Evolutionary conservation across 2,113 vertebrate species (phyloP), one percentile per base, ranked within the genome.

Genomic region (Salvelinus alpinus): DNA sequence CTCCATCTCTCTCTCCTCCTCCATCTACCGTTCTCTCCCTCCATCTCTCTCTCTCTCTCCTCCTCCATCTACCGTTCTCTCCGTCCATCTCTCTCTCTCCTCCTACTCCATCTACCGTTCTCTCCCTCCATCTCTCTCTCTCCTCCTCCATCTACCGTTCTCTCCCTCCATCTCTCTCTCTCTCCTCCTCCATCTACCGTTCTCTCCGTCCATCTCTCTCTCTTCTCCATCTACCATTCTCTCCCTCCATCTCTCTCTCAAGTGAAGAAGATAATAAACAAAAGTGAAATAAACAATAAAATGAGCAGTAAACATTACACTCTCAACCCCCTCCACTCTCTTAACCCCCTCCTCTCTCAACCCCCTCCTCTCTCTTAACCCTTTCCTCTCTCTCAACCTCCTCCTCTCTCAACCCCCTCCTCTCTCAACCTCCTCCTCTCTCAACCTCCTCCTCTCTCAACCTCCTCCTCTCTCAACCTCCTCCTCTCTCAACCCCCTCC

Each of bases 381-480:
- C 24, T 1, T 1, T 24, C 24, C 24, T 24, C 24, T 24, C 24
- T 24, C 1, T 1, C 1, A 1, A 0, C 24, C 24, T 1, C 1
- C 24, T 1, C 1, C 27, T 27, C 27, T 27, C 27, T 27, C 2
- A 27, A 27, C 27, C 27, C 27, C 27, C 27, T 27, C 57, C 57
- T 60, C n/a, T n/a, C n/a, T n/a, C n/a, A n/a, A n/a, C n/a, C n/a
- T n/a, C n/a, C n/a, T n/a, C n/a, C n/a, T n/a, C n/a, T n/a, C n/a
- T n/a, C n/a, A n/a, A n/a, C n/a, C n/a, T n/a, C n/a, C n/a, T n/a
- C n/a, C 57, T n/a, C 24, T 24, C 24, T 24, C 24, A 24, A 24
- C 24, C 24, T 1, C 24, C 24, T 24, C 24, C 24, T 24, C 24
- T 24, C 24, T 24, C 24, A 24, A 24, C 24, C 25, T 1, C 25